phyloP scores from a whole-genome alignment of 2,888 invertebrate genomes.

The Troides oblongomaculatus region DNA sequence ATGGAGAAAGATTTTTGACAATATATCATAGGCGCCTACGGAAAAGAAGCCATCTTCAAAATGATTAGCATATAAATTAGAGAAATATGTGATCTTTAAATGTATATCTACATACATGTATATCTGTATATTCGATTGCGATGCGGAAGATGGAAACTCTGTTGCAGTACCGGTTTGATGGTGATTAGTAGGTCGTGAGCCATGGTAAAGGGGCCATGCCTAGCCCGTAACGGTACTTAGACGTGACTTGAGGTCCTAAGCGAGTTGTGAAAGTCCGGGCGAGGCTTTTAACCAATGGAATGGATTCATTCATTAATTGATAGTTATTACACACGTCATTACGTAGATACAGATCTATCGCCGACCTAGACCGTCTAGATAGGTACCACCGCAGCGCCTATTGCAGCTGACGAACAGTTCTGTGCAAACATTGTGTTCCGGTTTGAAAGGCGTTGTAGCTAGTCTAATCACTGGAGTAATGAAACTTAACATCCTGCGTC shows the following conservation, averaged over 20 bases:
- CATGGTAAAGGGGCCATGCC: not conserved
- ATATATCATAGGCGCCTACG: not conserved
- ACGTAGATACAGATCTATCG: no score
- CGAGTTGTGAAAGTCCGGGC: constrained; percentile 8
- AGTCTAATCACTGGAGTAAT: no score
- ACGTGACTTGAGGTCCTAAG: constrained; percentile 10
- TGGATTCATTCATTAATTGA: constrained; percentile 3
- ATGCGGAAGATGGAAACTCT: not conserved
- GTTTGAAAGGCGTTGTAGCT: no score
- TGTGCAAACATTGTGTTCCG: no score
- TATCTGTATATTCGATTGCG: constrained; percentile 1
- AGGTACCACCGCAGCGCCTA: no score
- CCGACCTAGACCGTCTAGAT: no score
- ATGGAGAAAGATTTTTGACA: no score
- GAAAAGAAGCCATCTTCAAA: not conserved
- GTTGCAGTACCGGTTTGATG: constrained; percentile 9
- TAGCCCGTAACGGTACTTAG: constrained; percentile 4
- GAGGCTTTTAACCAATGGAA: not conserved
- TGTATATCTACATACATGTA: not conserved
- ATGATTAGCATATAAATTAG: not conserved
- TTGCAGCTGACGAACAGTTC: no score
- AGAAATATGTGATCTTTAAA: constrained; percentile 4
- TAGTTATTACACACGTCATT: no score
- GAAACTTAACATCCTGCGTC: no score
- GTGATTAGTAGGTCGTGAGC: not conserved